Percentiles rank a stretch among this genome's conserved stretches.
Conservation (phyloP, 2,113 vertebrate species). For the Pyrgilauda ruficollis region DNA sequence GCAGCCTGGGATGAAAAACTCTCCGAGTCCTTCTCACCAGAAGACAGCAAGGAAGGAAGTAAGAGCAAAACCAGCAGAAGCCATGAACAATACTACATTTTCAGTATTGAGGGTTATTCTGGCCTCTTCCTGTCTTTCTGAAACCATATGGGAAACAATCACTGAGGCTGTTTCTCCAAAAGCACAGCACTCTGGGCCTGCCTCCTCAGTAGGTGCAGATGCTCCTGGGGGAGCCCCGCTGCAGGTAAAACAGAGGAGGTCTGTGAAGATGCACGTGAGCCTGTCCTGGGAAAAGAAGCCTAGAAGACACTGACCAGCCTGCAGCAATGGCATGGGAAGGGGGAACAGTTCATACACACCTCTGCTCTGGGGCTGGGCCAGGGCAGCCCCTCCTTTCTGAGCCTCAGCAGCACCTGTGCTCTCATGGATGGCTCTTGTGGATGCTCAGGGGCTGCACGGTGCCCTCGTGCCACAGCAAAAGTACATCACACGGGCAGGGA, state of each 20-base stretch:
- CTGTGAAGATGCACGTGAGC: not conserved
- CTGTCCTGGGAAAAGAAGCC: not conserved
- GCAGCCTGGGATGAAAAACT: not conserved
- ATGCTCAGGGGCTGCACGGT: not conserved
- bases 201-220: not conserved
- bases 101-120: not conserved
- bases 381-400: not conserved
- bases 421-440: accelerated
- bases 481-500: accelerated
- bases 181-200: not conserved
- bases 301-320: not conserved
- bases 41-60: not conserved
- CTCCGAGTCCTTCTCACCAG: not conserved
- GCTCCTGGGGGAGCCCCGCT: not conserved
- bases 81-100: not conserved
- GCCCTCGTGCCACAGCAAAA: accelerated
- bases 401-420: not conserved
- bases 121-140: not conserved
- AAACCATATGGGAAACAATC: not conserved
- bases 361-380: not conserved
- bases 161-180: not conserved
- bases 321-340: not conserved
- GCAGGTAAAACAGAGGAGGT: not conserved
- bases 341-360: not conserved
- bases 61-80: not conserved